A percentile compares a stretch with the other conserved stretches of the same genome.
Conservation (phyloP, 2,797 vertebrate species). For the Austrolebias charrua region DNA sequence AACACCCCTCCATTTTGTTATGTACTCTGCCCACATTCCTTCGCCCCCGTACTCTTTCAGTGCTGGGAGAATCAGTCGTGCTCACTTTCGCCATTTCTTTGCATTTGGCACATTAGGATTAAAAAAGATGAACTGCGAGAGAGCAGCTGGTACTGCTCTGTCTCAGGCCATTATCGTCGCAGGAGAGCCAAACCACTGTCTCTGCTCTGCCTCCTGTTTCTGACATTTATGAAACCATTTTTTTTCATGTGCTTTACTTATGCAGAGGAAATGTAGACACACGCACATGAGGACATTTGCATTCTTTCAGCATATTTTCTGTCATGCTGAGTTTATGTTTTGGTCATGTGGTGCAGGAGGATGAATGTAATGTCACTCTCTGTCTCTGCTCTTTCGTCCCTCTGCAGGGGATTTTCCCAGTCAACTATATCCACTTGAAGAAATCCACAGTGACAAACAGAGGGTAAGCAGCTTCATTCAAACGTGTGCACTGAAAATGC, state of each 20-base stretch:
- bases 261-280: slow-evolving; percentile 21
- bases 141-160: slow-evolving; percentile 52
- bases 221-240: slow-evolving; percentile 13
- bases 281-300: slow-evolving; percentile 2
- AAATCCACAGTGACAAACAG: slow-evolving; percentile 96
- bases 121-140: slow-evolving; percentile 57
- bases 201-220: slow-evolving; percentile 29
- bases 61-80: slow-evolving; percentile 59
- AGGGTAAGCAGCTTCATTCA: slow-evolving; percentile 79
- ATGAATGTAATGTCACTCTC: slow-evolving; percentile 38
- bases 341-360: slow-evolving; percentile 20
- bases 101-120: slow-evolving; percentile 74
- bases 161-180: slow-evolving; percentile 43
- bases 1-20: slow-evolving; percentile 79
- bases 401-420: slow-evolving; percentile 96
- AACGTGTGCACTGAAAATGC: slow-evolving; percentile 23
- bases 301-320: slow-evolving; percentile 7
- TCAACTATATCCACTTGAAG: slow-evolving; percentile 96
- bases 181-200: slow-evolving; percentile 43
- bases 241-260: background rate
- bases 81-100: slow-evolving; percentile 63
- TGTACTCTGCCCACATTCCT: slow-evolving; percentile 69
- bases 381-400: slow-evolving; percentile 45
- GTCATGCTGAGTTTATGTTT: background rate
- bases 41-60: slow-evolving; percentile 66